Evolutionary conservation across 1,140 invertebrate species (phyloP).

Genomic region (Piezodorus guildinii): DNA sequence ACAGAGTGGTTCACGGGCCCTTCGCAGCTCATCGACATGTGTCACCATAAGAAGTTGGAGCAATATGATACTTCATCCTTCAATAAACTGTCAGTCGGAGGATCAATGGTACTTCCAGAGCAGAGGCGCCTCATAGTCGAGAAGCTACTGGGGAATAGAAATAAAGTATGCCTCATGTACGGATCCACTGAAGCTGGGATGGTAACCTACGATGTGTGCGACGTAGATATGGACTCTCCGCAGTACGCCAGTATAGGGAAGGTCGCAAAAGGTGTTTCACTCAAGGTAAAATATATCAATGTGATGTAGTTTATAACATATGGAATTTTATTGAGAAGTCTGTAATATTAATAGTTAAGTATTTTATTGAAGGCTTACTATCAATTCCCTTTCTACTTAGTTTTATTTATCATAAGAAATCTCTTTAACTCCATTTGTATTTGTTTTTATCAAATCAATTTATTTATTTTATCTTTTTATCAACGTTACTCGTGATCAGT

Average conservation of each 20-base stretch:
- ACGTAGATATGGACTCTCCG: neutral
- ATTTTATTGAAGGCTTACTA: no score
- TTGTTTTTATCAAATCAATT: no score
- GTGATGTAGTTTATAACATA: no score
- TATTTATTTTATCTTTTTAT: no score
- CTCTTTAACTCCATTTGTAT: no score
- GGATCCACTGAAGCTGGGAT: slow-evolving; percentile 10
- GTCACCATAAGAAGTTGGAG: neutral
- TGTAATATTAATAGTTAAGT: no score
- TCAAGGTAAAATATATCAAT: slow-evolving; percentile 13
- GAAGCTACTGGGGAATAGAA: neutral
- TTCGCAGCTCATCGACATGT: neutral
- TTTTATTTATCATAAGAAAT: no score
- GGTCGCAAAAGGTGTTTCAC: neutral
- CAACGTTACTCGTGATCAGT: no score
- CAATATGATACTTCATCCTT: slow-evolving; percentile 4
- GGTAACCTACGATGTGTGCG: neutral
- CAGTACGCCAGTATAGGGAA: neutral
- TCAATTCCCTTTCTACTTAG: no score
- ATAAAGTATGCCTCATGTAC: neutral
- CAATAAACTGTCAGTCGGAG: neutral
- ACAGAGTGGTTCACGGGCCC: slow-evolving; percentile 9
- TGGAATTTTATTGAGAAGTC: no score
- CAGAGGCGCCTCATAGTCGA: neutral
- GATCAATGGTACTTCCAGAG: neutral